Evolutionary conservation across 2,113 vertebrate genomes (phyloP), one percentile per base, ranked within the genome.

Genomic region (Hassar affinis): DNA sequence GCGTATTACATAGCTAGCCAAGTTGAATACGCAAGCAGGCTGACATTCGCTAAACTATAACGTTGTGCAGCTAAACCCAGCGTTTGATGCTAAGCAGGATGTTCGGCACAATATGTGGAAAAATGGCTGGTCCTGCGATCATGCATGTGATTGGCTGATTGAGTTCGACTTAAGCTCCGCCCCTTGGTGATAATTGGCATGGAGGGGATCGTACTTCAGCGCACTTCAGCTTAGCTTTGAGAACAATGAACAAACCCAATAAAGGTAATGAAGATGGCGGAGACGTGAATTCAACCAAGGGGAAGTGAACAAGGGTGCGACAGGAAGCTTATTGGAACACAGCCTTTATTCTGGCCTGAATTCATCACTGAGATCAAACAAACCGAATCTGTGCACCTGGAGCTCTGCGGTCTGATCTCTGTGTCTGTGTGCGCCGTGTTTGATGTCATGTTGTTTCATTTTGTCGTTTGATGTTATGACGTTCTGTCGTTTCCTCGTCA

Each of bases 401-500:
- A 14, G 6, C 38, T 6, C 10, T 3, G 35, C 18, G 0, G 22
- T 82, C 54, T 84, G 69, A 61, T 54, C 27, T 87, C 77, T n/a
- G 18, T 87, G 81, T 84, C 30, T 85, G 78, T 57, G 42, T 71
- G 79, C 35, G 12, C 1, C 0, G 2, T 42, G 4, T 2, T 4
- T 17, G 27, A 1, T 9, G 4, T 33, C 2, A 33, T 17, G 12
- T 17, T 17, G 8, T 22, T 42, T 42, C 49, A 45, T 18, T 49
- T 27, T 54, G 72, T 54, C 49, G 0, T 54, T 76, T 12, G 49
- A 54, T 35, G 49, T 76, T 10, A 33, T 52, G 27, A 20, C 4
- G 51, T 64, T 47, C 47, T 64, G 69, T 81, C 12, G 25, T 66
- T 49, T 33, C 45, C 59, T 78, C 33, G 25, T 74, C 45, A 66